phyloP scores from a whole-genome alignment of 1,140 invertebrate species.

The Amphibalanus amphitrite region DNA sequence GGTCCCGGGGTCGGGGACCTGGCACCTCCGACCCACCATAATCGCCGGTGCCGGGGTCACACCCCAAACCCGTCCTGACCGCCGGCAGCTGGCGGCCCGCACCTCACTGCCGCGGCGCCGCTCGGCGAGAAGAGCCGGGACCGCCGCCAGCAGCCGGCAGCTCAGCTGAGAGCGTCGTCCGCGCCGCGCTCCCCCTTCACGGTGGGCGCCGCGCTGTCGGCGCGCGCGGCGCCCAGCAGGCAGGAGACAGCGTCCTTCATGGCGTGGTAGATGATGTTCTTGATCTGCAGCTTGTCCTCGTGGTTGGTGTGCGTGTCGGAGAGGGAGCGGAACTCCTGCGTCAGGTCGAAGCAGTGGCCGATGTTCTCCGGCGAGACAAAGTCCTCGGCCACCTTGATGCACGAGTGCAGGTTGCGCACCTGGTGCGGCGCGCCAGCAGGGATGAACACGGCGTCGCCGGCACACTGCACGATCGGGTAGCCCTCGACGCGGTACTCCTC shows the following conservation, averaged over 20 bases:
- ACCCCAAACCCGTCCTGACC: too few species aligned
- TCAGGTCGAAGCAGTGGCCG: conserved; percentile 86
- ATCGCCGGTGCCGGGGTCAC: too few species aligned
- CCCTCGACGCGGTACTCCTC: conserved; percentile 86
- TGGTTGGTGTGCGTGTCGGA: conserved; percentile 93
- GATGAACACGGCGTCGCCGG: conserved; percentile 93
- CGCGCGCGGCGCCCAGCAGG: conserved; percentile 21
- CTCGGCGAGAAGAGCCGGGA: too few species aligned
- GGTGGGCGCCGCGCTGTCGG: too few species aligned
- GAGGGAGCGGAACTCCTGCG: conserved; percentile 87
- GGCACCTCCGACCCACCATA: too few species aligned
- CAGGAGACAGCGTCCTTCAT: conserved; percentile 79
- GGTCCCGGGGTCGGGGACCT: too few species aligned
- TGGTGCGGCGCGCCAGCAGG: conserved; percentile 96
- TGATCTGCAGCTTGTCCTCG: conserved; percentile 95
- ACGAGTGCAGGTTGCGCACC: conserved; percentile 89
- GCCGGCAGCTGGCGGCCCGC: too few species aligned
- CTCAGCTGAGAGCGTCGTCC: too few species aligned
- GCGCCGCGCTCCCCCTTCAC: too few species aligned
- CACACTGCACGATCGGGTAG: conserved; percentile 86
- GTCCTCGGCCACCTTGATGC: conserved; percentile 95
- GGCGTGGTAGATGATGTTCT: conserved; percentile 96
- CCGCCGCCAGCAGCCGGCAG: too few species aligned
- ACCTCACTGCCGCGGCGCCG: too few species aligned
- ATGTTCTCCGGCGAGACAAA: conserved; percentile 97